These are phyloP conservation scores for Tachuris rubrigastra DNA, from an alignment of 2,113 vertebrate genomes.

Conservation along the genomic window DNA sequence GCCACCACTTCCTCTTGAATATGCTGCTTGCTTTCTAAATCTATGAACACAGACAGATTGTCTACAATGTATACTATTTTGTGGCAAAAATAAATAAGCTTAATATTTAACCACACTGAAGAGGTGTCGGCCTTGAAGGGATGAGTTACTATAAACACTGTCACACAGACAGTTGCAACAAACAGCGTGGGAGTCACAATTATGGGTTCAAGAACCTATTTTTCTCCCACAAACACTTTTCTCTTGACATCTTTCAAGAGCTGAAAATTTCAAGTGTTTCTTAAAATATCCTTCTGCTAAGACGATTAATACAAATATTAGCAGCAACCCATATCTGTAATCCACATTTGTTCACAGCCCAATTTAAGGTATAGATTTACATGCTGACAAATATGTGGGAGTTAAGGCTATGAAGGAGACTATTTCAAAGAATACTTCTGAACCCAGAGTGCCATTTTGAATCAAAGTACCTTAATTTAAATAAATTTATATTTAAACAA, in stretches of 20 bases:
- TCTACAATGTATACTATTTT: conserved; percentile 1
- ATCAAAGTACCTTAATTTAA: background rate
- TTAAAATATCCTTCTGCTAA: conserved; percentile 43
- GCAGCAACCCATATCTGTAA: background rate
- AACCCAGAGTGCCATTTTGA: background rate
- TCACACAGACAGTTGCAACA: conserved; percentile 71
- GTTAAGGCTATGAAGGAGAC: background rate
- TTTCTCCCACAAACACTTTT: conserved; percentile 70
- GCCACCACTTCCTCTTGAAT: background rate
- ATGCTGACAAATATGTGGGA: background rate
- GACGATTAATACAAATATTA: background rate
- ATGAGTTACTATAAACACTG: conserved; percentile 58
- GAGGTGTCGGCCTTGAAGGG: conserved; percentile 35
- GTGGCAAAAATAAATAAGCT: background rate
- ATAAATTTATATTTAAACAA: background rate
- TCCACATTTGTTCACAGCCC: background rate
- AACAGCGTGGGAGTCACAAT: conserved; percentile 76
- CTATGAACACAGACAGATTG: background rate
- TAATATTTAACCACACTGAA: conserved; percentile 1
- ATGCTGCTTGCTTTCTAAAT: background rate
- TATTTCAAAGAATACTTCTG: background rate
- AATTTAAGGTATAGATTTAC: background rate
- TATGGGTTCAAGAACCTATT: conserved; percentile 73
- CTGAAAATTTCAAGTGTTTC: conserved; percentile 61
- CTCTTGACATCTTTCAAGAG: conserved; percentile 60